Conservation (phyloP, 2,888 invertebrate genomes). For the Ditula angustiorana region DNA sequence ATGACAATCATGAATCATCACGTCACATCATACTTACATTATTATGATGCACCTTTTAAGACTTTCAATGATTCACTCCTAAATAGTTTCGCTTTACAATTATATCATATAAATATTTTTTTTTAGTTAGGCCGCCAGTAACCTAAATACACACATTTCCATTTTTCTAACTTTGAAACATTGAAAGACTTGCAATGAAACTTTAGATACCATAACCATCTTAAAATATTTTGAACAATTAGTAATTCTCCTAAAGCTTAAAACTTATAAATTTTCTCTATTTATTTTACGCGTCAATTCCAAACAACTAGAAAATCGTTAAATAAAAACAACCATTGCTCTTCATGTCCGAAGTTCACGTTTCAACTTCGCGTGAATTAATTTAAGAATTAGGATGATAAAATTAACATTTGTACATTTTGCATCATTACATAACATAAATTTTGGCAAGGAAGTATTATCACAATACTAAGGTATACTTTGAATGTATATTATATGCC, state of each 20-base stretch:
- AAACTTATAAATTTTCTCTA: neutral
- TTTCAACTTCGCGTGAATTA: neutral
- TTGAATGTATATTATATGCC: neutral
- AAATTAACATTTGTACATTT: constrained; percentile 1
- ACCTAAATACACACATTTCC: neutral
- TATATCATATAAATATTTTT: neutral
- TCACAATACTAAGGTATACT: neutral
- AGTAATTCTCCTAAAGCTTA: neutral
- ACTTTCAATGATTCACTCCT: neutral
- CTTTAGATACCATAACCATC: neutral
- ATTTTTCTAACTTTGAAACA: neutral
- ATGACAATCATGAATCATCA: neutral
- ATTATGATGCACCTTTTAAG: neutral
- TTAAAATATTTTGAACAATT: neutral
- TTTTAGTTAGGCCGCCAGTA: neutral
- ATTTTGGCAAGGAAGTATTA: constrained; percentile 11
- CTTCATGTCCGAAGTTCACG: neutral
- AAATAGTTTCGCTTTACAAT: neutral
- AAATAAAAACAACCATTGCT: neutral
- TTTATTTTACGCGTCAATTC: neutral
- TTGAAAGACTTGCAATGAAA: neutral
- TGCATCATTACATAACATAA: neutral
- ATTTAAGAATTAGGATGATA: neutral
- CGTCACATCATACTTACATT: neutral
- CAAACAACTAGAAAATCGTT: neutral